Evolutionary conservation across 2,797 vertebrate genomes (phyloP).

Genomic region (Molossus alvarezi): DNA sequence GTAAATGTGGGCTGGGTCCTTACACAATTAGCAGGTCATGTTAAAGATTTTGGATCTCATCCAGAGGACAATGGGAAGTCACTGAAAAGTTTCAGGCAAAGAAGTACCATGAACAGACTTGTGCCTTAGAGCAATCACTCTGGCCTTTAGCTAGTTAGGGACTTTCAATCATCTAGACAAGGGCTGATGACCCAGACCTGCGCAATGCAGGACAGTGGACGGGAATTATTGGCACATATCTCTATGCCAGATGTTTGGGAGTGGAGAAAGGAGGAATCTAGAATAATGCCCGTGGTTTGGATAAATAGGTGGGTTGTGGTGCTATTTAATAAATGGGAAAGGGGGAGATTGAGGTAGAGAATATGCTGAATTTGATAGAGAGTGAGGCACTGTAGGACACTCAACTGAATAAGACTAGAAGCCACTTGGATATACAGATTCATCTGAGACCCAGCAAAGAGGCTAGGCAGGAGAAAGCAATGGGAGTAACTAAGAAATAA

Average conservation of each 20-base stretch:
- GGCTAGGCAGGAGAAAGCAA: neutral
- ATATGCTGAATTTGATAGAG: neutral
- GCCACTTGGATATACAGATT: neutral
- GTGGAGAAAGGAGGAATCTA: neutral
- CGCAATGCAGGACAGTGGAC: neutral
- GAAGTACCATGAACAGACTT: neutral
- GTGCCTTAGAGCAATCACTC: slow-evolving; percentile 3
- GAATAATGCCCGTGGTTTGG: slow-evolving; percentile 1
- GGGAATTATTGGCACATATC: neutral
- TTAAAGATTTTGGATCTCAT: slow-evolving; percentile 37
- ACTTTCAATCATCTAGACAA: neutral
- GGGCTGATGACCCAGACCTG: neutral
- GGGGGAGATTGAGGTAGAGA: neutral
- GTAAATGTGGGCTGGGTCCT: neutral
- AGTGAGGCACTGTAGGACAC: neutral
- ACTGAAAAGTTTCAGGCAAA: neutral
- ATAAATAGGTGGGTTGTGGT: neutral
- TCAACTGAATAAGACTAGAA: neutral
- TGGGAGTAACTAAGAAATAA: neutral
- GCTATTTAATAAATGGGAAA: neutral
- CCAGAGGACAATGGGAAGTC: slow-evolving; percentile 62
- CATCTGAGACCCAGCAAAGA: neutral
- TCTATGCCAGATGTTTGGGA: slow-evolving; percentile 28
- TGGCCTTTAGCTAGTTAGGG: neutral
- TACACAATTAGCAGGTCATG: neutral